Base-by-base conservation (phyloP, 2,888 invertebrate species). In the Tholera decimalis region DNA sequence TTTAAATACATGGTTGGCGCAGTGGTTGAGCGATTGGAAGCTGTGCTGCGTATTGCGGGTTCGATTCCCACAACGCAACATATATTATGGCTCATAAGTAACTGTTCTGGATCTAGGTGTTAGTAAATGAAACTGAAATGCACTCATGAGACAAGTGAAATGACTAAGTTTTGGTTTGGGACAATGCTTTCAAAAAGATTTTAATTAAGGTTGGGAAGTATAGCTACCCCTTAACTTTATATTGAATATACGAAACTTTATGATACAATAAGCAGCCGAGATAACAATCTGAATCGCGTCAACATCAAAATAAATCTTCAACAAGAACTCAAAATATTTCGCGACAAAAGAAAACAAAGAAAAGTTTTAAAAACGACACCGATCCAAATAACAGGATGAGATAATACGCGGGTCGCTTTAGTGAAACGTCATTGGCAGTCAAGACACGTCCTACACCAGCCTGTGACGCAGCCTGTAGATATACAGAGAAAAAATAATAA, bases 401-500 rank as follows among this genome's bases (percentile, higher is more conserved):
- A 89, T 88, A 86, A 87, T 87, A 86, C 85, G 53, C 57, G 80
- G 82, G 68, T 81, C 81, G 82, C 80, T 85, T 88, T 89, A 89
- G 89, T 82, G 77, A 84, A 83, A 87, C 80, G 83, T 86, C 87
- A 89, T 93, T 80, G 79, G 80, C 83, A 92, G 88, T 89, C 91
- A 57, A 66, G 70, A 80, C 93, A 93, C 93, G 92, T 92, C 63
- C 82, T 69, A 69, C 67, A 77, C 79, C 89, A 89, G 87, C 82
- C 88, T 87, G 88, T 83, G 89, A 89, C 89, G 88, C 84, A 53
- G 79, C 63, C 77, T 77, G 57, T 83, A 83, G 86, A 89, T 88
- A 88, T 85, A 87, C 80, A 86, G 77, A 80, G 86, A 91, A 91
- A 90, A 81, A n/a, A n/a, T n/a, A 83, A 81, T 72, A 90, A 92